A percentile compares a stretch with the other conserved stretches of the same genome.
Conservation (phyloP, 2,888 invertebrate genomes). For the Leucophenga maculata region DNA sequence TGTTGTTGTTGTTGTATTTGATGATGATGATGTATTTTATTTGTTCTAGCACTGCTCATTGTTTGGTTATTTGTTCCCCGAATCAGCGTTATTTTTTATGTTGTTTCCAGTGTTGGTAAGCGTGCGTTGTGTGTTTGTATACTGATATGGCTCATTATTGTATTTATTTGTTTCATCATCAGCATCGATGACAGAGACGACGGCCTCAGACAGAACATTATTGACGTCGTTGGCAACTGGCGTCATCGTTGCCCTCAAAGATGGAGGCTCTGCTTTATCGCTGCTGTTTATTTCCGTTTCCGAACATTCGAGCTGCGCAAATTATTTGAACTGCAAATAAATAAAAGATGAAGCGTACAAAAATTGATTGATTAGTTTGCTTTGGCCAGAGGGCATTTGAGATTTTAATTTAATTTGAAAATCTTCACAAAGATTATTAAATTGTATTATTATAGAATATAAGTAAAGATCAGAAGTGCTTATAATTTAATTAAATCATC, state of each 20-base stretch:
- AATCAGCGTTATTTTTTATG: conserved; percentile 28
- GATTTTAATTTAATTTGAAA: no score
- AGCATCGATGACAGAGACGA: conserved; percentile 1
- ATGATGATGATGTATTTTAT: conserved; percentile 38
- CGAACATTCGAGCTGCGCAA: conserved; percentile 6
- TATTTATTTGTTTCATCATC: conserved; percentile 39
- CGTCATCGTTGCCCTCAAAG: not conserved
- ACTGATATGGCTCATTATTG: conserved; percentile 61
- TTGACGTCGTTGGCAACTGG: not conserved
- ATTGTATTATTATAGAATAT: no score
- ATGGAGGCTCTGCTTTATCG: not conserved
- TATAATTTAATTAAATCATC: no score
- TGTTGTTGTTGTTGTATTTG: no score
- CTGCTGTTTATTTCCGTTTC: not conserved
- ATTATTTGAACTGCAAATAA: conserved; percentile 27
- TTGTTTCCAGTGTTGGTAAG: conserved; percentile 27
- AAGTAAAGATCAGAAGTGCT: no score
- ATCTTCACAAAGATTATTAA: no score
- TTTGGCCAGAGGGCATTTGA: no score
- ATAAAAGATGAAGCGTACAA: conserved; percentile 3
- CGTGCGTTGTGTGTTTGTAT: conserved; percentile 44
- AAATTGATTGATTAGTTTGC: conserved; percentile 9
- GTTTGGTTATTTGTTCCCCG: conserved; percentile 32
- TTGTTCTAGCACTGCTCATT: conserved; percentile 61
- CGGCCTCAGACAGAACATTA: not conserved